Conservation (phyloP, 2,797 vertebrate genomes). For the Eospalax fontanierii region DNA sequence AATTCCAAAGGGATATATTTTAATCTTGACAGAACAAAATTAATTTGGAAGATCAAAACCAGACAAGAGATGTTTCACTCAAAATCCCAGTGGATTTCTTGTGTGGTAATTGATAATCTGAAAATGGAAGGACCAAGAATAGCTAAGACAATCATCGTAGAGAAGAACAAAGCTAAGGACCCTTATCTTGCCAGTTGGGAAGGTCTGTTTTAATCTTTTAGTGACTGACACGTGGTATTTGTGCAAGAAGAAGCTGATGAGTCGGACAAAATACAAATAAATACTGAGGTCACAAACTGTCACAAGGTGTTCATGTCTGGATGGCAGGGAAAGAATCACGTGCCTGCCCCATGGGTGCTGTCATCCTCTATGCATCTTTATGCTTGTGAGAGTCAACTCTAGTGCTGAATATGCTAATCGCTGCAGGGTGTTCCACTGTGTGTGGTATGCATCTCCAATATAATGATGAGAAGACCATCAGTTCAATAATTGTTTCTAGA, state of each 20-base stretch:
- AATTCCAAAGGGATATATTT: constrained; percentile 52
- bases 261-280: background rate
- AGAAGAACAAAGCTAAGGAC: background rate
- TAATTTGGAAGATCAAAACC: constrained; percentile 69
- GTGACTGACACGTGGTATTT: constrained; percentile 14
- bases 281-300: no score
- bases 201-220: constrained; percentile 13
- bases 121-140: background rate
- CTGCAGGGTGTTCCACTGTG: background rate
- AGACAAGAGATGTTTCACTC: constrained; percentile 31
- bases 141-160: background rate
- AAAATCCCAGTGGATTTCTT: constrained; percentile 52
- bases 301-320: rapidly evolving
- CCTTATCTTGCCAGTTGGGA: background rate
- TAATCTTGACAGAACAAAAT: constrained; percentile 62
- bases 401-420: background rate
- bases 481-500: background rate
- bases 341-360: background rate
- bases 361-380: background rate
- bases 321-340: background rate
- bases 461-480: background rate
- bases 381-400: background rate
- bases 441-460: no score
- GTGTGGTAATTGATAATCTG: constrained; percentile 51
- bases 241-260: background rate